These are phyloP conservation scores for Neoniphon sammara DNA, from an alignment of 2,797 vertebrate species.

Conservation along the genomic window DNA sequence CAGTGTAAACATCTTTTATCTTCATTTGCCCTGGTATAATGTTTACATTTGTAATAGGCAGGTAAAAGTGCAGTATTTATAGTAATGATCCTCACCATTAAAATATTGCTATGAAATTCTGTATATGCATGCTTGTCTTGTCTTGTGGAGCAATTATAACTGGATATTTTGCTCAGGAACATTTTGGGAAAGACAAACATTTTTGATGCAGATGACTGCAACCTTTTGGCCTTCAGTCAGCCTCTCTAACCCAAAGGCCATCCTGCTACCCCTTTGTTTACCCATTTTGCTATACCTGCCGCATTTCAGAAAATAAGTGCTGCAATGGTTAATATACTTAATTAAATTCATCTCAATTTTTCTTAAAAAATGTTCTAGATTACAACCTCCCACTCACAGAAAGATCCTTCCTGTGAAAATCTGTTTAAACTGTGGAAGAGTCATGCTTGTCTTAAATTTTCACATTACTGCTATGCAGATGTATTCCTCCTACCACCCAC, in stretches of 20 bases:
- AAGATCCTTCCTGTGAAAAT: conserved; percentile 56
- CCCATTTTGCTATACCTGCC: conserved; percentile 31
- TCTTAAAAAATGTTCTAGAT: conserved; percentile 49
- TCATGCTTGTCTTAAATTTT: conserved; percentile 68
- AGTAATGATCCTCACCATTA: background rate
- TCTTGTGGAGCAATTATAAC: background rate
- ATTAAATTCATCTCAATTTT: conserved; percentile 36
- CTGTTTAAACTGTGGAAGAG: conserved; percentile 64
- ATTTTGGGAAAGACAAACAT: background rate
- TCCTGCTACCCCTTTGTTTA: conserved; percentile 11
- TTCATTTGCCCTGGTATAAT: conserved; percentile 29
- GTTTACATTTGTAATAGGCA: conserved; percentile 21
- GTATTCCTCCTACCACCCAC: conserved; percentile 70
- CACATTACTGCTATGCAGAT: conserved; percentile 73
- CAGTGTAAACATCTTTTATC: conserved; percentile 39
- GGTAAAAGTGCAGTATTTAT: background rate
- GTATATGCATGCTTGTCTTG: no score
- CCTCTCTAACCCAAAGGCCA: background rate
- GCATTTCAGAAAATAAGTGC: conserved; percentile 32
- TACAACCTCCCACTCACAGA: conserved; percentile 58
- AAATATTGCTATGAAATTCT: no score
- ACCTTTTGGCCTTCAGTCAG: background rate
- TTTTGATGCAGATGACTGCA: no score
- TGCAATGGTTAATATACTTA: conserved; percentile 29
- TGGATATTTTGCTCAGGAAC: background rate